Evolutionary conservation across 2,888 invertebrate genomes (phyloP).

Genomic region (Melieria crassipennis): DNA sequence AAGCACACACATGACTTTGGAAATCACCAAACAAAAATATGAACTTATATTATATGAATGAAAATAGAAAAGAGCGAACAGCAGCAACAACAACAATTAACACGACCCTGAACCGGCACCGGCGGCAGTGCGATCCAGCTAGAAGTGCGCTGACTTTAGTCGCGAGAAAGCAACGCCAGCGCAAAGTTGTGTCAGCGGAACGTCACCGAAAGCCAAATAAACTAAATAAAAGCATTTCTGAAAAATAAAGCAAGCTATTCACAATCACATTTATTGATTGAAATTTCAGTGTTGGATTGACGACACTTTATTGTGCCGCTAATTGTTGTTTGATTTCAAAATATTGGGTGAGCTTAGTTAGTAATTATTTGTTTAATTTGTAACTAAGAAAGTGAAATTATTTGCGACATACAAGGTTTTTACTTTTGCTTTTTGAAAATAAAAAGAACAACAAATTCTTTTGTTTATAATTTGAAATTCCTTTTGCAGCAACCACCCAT

Average conservation of each 20-base stretch:
- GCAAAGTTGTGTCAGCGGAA: slow-evolving; percentile 13
- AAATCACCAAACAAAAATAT: no score
- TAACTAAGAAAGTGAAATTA: not conserved
- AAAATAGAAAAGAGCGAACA: not conserved
- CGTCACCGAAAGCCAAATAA: not conserved
- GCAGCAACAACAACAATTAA: not conserved
- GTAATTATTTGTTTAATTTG: not conserved
- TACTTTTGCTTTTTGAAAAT: not conserved
- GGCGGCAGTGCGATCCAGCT: not conserved
- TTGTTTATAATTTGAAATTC: slow-evolving; percentile 28
- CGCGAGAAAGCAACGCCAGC: slow-evolving; percentile 5
- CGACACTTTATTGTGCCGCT: no score
- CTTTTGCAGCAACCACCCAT: not conserved
- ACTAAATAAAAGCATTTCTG: no score
- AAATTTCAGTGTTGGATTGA: no score
- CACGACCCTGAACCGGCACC: not conserved
- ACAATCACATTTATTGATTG: no score
- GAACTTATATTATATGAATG: no score
- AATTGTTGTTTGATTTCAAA: no score
- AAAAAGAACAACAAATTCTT: slow-evolving; percentile 17
- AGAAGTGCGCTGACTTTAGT: slow-evolving; percentile 9
- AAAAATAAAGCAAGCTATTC: no score
- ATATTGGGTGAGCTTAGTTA: not conserved
- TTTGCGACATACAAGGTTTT: not conserved
- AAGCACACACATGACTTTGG: no score